Conservation (phyloP, 1,140 invertebrate species). For the Mercenaria mercenaria region DNA sequence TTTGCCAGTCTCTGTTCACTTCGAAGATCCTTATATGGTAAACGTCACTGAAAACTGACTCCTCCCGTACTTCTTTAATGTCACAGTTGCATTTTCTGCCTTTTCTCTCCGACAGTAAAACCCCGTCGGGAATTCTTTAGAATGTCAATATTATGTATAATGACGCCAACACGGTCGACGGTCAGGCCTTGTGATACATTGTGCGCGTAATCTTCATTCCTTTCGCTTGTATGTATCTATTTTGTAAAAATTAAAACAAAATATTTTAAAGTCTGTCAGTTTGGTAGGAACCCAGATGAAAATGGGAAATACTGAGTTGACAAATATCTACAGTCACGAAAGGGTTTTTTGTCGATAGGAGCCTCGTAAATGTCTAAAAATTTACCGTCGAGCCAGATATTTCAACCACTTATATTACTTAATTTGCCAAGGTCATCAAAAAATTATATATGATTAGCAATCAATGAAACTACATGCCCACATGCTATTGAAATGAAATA, state of each 20-base stretch:
- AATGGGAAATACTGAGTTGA: too few relatives aligned
- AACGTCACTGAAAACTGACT: constrained; percentile 43
- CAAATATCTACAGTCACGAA: too few relatives aligned
- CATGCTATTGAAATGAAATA: too few relatives aligned
- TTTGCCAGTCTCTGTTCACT: constrained; percentile 22
- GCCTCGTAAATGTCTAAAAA: too few relatives aligned
- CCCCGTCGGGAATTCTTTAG: constrained; percentile 43
- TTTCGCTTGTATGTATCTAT: constrained; percentile 44
- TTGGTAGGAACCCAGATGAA: background rate
- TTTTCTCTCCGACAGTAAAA: constrained; percentile 57
- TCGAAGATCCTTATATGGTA: constrained; percentile 55
- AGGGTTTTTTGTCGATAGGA: too few relatives aligned
- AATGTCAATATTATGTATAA: constrained; percentile 35
- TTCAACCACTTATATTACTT: too few relatives aligned
- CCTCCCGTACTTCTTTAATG: constrained; percentile 8
- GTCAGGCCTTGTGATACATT: background rate
- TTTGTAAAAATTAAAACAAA: background rate
- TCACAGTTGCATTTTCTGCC: constrained; percentile 32
- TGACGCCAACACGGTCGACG: constrained; percentile 32
- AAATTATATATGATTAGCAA: too few relatives aligned
- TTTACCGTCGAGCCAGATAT: too few relatives aligned
- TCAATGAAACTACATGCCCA: too few relatives aligned
- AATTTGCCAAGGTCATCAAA: too few relatives aligned
- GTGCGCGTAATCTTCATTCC: constrained; percentile 28
- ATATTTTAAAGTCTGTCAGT: background rate